Conservation (phyloP, 1,140 invertebrate genomes). For the Carcinoscorpius rotundicauda region DNA sequence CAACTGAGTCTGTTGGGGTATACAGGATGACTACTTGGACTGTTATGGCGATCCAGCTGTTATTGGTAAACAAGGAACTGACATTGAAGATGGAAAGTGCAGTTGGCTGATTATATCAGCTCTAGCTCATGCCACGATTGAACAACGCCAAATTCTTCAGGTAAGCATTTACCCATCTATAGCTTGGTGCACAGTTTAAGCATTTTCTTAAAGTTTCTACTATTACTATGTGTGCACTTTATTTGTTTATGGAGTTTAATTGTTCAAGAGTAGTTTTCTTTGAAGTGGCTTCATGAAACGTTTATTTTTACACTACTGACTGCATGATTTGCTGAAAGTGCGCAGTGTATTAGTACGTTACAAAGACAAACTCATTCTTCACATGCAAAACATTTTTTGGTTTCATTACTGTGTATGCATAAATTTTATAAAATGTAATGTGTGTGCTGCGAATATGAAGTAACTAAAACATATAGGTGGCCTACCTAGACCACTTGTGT, state of each 20-base stretch:
- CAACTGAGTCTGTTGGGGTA: slow-evolving; percentile 2
- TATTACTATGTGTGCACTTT: not conserved
- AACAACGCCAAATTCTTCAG: slow-evolving; percentile 61
- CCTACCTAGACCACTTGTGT: too few species aligned
- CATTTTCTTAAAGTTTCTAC: not conserved
- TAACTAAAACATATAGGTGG: too few species aligned
- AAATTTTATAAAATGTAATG: too few species aligned
- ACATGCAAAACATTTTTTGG: too few species aligned
- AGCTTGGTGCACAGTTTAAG: not conserved
- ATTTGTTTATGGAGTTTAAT: not conserved
- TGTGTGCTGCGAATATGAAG: too few species aligned
- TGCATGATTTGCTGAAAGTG: too few species aligned
- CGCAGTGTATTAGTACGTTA: too few species aligned
- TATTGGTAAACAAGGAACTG: slow-evolving; percentile 45
- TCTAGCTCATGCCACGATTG: slow-evolving; percentile 36
- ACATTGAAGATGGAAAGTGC: slow-evolving; percentile 45
- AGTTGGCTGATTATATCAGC: slow-evolving; percentile 40
- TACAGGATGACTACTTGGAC: slow-evolving; percentile 44
- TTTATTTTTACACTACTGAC: not conserved
- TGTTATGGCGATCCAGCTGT: slow-evolving; percentile 40
- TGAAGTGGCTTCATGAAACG: not conserved
- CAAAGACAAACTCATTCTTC: too few species aligned
- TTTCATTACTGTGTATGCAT: too few species aligned
- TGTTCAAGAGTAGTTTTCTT: not conserved
- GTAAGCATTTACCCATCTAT: slow-evolving; percentile 25